Conservation (phyloP, 2,888 invertebrate genomes). For the Caradrina clavipalpis region DNA sequence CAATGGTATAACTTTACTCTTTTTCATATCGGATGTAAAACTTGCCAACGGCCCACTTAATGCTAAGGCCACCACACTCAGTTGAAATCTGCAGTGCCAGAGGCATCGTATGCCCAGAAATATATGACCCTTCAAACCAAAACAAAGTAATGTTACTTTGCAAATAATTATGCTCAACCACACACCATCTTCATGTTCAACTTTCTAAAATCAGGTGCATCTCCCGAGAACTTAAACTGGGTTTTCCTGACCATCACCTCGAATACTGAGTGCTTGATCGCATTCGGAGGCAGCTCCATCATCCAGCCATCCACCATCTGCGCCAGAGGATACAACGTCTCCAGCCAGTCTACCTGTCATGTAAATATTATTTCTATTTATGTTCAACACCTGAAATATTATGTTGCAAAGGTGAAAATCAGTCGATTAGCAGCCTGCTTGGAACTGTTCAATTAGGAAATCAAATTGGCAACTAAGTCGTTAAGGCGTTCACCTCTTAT, state of each 20-base stretch:
- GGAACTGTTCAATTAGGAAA: too few relatives aligned
- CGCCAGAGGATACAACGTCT: slow-evolving; percentile 76
- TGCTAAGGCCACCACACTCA: not conserved
- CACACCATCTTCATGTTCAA: not conserved
- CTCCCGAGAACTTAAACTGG: slow-evolving; percentile 63
- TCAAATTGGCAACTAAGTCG: too few relatives aligned
- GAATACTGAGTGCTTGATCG: slow-evolving; percentile 67
- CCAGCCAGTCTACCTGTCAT: slow-evolving; percentile 82
- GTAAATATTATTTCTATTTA: slow-evolving; percentile 53
- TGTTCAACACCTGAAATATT: too few relatives aligned
- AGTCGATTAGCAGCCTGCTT: too few relatives aligned
- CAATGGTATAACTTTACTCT: slow-evolving; percentile 41
- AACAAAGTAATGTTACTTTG: not conserved
- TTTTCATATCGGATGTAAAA: not conserved
- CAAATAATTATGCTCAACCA: not conserved
- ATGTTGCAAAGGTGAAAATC: too few relatives aligned
- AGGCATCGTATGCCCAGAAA: too few relatives aligned
- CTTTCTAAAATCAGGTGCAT: slow-evolving; percentile 16
- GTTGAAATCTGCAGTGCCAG: not conserved
- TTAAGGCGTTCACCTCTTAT: too few relatives aligned
- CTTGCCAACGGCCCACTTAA: not conserved
- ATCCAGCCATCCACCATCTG: slow-evolving; percentile 79
- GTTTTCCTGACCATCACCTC: slow-evolving; percentile 49
- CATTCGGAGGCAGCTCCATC: slow-evolving; percentile 70
- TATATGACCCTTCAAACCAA: not conserved